These are phyloP conservation scores for Melanostoma mellinum DNA, from an alignment of 2,888 invertebrate genomes.

Conservation along the genomic window DNA sequence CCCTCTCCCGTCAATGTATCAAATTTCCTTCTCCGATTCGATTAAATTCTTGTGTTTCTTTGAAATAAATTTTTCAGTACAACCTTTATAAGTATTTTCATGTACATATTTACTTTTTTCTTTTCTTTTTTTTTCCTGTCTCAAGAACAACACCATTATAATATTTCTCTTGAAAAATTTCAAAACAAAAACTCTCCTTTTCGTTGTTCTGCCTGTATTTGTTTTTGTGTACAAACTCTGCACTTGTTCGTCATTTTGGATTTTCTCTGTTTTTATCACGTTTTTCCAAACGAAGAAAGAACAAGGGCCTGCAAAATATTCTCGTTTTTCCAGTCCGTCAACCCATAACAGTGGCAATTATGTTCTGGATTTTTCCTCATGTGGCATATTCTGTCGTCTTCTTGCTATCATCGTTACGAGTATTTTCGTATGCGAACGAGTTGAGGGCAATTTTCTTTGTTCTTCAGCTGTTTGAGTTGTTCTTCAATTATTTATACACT, in stretches of 20 bases:
- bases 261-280: slow-evolving; percentile 56
- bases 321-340: slow-evolving; percentile 69
- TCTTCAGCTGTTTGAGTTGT: slow-evolving; percentile 49
- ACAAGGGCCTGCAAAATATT: slow-evolving; percentile 44
- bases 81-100: slow-evolving; percentile 24
- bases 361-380: slow-evolving; percentile 51
- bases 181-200: slow-evolving; percentile 33
- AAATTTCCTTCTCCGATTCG: slow-evolving; percentile 21
- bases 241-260: slow-evolving; percentile 39
- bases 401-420: background rate
- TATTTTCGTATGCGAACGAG: slow-evolving; percentile 5
- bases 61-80: slow-evolving; percentile 16
- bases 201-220: slow-evolving; percentile 1
- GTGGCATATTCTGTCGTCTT: slow-evolving; percentile 39
- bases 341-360: slow-evolving; percentile 66
- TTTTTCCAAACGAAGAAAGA: slow-evolving; percentile 45
- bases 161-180: slow-evolving; percentile 44
- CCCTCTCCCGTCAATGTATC: background rate
- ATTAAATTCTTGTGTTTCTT: slow-evolving; percentile 8
- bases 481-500: slow-evolving; percentile 62
- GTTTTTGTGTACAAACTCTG: slow-evolving; percentile 10
- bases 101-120: too few relatives aligned
- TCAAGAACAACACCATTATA: slow-evolving; percentile 50
- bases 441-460: slow-evolving; percentile 59
- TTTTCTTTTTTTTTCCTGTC: slow-evolving; percentile 15